Evolutionary conservation across 2,113 vertebrate species (phyloP).

Genomic region (Lycocorax pyrrhopterus): DNA sequence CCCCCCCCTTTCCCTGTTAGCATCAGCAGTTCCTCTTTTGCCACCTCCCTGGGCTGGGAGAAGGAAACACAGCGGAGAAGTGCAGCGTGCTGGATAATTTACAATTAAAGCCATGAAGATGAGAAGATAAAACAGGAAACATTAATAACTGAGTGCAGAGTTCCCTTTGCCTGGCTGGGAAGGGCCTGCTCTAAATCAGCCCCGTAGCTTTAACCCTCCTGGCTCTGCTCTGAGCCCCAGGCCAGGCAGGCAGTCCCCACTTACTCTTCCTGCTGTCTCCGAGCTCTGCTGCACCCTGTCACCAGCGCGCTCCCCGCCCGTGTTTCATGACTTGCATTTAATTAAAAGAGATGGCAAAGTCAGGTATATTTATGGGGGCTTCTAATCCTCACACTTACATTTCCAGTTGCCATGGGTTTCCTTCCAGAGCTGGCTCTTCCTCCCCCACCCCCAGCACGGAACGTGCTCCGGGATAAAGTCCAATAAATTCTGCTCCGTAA

Average conservation of each 20-base stretch:
- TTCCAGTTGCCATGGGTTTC: conserved; percentile 45
- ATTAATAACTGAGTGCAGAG: background rate
- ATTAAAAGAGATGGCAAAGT: conserved; percentile 36
- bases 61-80: background rate
- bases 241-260: background rate
- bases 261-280: background rate
- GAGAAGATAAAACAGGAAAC: background rate
- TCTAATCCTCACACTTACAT: conserved; percentile 3
- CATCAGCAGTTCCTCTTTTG: background rate
- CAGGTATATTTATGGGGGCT: conserved; percentile 41
- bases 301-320: background rate
- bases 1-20: background rate
- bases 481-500: conserved; percentile 18
- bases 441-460: background rate
- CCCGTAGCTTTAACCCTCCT: background rate
- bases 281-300: background rate
- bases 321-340: conserved; percentile 41
- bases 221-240: background rate
- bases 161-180: background rate
- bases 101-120: background rate
- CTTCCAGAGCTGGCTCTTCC: background rate
- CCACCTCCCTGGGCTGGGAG: background rate
- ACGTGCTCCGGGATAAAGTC: background rate
- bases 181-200: background rate
- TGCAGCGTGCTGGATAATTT: background rate